phyloP scores from a whole-genome alignment of 2,797 vertebrate genomes.

The Lacerta bilineata region DNA sequence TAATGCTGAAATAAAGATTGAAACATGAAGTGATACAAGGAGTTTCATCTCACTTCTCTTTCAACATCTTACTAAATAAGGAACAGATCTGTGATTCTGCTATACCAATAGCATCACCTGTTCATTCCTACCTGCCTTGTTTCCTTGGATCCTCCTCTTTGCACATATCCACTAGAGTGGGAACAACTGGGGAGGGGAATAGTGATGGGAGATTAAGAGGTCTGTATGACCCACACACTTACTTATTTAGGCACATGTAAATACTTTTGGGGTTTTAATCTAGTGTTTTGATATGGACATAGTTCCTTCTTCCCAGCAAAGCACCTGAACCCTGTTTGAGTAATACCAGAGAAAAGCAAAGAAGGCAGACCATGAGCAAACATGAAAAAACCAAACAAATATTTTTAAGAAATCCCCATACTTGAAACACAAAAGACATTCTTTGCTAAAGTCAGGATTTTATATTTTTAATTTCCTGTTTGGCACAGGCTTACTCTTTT shows the following conservation, averaged over 20 bases:
- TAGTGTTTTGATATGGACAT: background rate
- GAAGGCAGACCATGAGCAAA: constrained; percentile 1
- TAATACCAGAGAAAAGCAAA: constrained; percentile 1
- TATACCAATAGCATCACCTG: background rate
- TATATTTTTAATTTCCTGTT: constrained; percentile 49
- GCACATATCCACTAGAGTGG: background rate
- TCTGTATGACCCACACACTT: background rate
- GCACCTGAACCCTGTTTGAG: background rate
- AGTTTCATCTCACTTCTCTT: background rate
- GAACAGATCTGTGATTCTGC: background rate
- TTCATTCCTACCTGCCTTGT: background rate
- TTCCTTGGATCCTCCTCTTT: background rate
- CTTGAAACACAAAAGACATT: constrained; percentile 24
- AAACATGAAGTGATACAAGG: background rate
- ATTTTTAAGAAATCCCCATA: background rate
- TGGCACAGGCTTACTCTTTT: constrained; percentile 22
- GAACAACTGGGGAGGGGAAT: background rate
- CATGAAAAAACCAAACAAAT: background rate
- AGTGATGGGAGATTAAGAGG: background rate
- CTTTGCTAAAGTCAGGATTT: constrained; percentile 29
- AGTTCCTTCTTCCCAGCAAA: background rate
- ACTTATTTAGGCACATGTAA: background rate
- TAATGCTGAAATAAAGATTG: too few relatives aligned
- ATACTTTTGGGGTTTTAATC: background rate
- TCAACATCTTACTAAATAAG: background rate